A percentile compares a stretch with the other conserved stretches of the same genome.
These are phyloP conservation scores for Lacerta agilis DNA, from an alignment of 2,797 vertebrate genomes.

Conservation along the genomic window DNA sequence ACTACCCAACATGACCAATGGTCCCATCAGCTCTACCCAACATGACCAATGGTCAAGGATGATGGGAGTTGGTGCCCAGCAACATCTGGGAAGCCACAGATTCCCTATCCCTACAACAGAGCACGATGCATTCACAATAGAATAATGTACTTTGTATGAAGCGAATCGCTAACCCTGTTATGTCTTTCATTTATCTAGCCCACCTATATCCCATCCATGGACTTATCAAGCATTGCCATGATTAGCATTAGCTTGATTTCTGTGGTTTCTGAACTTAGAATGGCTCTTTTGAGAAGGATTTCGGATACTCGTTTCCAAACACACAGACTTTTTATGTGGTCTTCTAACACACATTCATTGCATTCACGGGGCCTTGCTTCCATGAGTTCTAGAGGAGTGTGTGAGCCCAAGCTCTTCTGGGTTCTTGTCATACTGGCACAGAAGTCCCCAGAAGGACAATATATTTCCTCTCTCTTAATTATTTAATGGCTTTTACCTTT, in stretches of 20 bases:
- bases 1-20: too few species aligned
- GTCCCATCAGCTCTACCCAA: neutral
- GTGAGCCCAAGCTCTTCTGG: neutral
- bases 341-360: neutral
- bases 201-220: neutral
- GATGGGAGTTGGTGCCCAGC: too few species aligned
- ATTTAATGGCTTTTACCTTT: slow-evolving; percentile 38
- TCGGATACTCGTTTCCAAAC: neutral
- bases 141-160: neutral
- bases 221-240: neutral
- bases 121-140: neutral
- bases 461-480: slow-evolving; percentile 36
- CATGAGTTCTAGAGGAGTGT: neutral
- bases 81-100: neutral
- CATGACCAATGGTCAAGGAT: neutral
- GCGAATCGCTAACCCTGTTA: too few species aligned
- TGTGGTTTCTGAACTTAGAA: neutral
- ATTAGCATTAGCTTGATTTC: neutral
- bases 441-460: slow-evolving; percentile 13
- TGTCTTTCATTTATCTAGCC: too few species aligned
- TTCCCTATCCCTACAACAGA: neutral
- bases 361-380: slow-evolving; percentile 4
- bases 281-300: neutral
- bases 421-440: slow-evolving; percentile 9
- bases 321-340: neutral